Evolutionary conservation across 2,113 vertebrate genomes (phyloP).

Genomic region (Oreochromis tanganicae): DNA sequence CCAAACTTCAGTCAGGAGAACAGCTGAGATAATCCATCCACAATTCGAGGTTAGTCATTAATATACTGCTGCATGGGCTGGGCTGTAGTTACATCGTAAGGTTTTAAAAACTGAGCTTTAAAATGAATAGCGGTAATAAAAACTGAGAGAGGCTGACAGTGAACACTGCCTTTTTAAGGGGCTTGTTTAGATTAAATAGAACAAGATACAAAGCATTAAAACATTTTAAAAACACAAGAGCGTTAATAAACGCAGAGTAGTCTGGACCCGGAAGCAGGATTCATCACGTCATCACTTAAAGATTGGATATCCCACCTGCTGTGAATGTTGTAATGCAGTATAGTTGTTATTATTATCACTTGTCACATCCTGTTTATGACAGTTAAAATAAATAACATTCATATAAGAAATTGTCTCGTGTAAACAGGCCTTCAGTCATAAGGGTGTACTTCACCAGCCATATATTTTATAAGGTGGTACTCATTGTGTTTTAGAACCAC

Average conservation of each 20-base stretch:
- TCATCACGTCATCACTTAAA: background rate
- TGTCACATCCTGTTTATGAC: background rate
- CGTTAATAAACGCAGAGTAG: background rate
- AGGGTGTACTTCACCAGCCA: background rate
- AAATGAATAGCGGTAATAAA: background rate
- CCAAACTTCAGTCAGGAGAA: background rate
- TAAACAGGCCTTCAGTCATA: background rate
- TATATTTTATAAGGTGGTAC: background rate
- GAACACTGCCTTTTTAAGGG: accelerated
- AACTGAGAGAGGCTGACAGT: background rate
- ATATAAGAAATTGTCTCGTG: background rate
- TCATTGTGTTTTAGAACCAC: background rate
- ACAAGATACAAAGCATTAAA: background rate
- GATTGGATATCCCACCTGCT: background rate
- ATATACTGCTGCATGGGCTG: background rate
- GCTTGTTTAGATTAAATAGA: background rate
- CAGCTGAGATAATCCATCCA: background rate
- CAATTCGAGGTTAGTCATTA: background rate
- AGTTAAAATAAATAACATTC: background rate
- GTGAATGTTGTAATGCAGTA: background rate
- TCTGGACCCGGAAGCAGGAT: background rate
- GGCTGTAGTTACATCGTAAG: background rate
- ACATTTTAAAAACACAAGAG: background rate
- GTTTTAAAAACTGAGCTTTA: background rate
- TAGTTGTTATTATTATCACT: background rate